Base-by-base conservation (phyloP, 2,888 invertebrate genomes). In the Saturnia pavonia region DNA sequence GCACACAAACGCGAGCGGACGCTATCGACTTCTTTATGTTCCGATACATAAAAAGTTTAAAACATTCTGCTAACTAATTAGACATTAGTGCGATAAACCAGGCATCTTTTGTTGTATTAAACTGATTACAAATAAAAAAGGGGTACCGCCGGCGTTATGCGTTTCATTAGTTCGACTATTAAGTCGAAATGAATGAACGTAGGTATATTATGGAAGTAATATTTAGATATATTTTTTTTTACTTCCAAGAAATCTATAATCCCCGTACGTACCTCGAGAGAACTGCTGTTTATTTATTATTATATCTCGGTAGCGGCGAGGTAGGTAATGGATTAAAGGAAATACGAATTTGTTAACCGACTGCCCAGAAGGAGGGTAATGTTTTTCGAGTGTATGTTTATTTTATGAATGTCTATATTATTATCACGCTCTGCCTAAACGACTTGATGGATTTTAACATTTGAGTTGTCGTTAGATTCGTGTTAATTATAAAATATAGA, bases 251-350 rank as follows among this genome's bases (percentile, higher is more conserved):
- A 76, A 72, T 75, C 69, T 77, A 71, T 65, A 67, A 54, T 68
- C 63, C 68, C 66, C 69, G 70, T 69, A 67, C 69, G 25, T 68
- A 63, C 72, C 69, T 71, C 70, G 73, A 67, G 48, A 19, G 48
- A 25, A 70, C 70, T 71, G 65, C 40, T 74, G 76, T 77, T 78
- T 79, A 77, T 80, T 79, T 77, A 75, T 77, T 74, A 78, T 74
- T 77, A 76, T 73, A 77, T 76, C 76, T 75, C 69, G 74, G 67
- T 74, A 72, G 75, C 75, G 69, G 71, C 73, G 74, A 75, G 75
- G 74, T 80, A 74, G 75, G 74, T 81, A 81, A 81, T 80, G 74
- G 74, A 77, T 74, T 76, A 72, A 70, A 76, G 77, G 76, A 81
- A 80, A 79, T 74, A 74, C 77, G 73, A 79, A 74, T 77, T 70